Evolutionary conservation across 2,797 vertebrate species (phyloP).

Genomic region (Rhincodon typus): DNA sequence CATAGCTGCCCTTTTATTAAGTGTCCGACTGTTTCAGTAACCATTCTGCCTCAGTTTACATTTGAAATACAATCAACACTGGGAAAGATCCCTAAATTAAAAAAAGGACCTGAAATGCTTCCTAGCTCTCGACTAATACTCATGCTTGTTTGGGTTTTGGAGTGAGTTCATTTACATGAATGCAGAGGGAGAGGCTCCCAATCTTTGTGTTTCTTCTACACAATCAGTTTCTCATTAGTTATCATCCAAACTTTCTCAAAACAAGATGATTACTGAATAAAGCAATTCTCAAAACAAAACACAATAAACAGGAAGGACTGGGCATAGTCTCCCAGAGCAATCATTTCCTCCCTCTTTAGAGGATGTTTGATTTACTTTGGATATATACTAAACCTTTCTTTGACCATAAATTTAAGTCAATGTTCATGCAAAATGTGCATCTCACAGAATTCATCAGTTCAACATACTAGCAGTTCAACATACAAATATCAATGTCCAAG

Average conservation of each 20-base stretch:
- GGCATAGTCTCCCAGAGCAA: not conserved
- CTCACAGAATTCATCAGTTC: not conserved
- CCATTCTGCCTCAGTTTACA: not conserved
- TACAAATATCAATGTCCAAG: not conserved
- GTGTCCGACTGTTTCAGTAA: not conserved
- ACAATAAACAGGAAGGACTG: slow-evolving; percentile 25
- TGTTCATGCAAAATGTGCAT: not conserved
- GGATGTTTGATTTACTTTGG: not conserved
- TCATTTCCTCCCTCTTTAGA: not conserved
- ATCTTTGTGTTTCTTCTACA: not conserved
- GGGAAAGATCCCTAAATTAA: not conserved
- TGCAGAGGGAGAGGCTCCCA: not conserved
- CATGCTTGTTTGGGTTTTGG: slow-evolving; percentile 20
- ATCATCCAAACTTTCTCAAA: not conserved
- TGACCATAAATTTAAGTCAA: not conserved
- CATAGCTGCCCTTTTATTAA: not conserved
- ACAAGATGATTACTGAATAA: not conserved
- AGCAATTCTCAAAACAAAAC: slow-evolving; percentile 34
- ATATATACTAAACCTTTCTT: not conserved
- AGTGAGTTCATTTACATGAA: not conserved
- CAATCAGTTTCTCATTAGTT: slow-evolving; percentile 31
- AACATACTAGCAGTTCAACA: too few relatives aligned
- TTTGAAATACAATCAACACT: not conserved
- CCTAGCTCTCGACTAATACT: not conserved
- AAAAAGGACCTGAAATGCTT: not conserved